A percentile compares a stretch with the other conserved stretches of the same genome.
Evolutionary conservation across 2,797 vertebrate species (phyloP).

Genomic region (Denticeps clupeoides): DNA sequence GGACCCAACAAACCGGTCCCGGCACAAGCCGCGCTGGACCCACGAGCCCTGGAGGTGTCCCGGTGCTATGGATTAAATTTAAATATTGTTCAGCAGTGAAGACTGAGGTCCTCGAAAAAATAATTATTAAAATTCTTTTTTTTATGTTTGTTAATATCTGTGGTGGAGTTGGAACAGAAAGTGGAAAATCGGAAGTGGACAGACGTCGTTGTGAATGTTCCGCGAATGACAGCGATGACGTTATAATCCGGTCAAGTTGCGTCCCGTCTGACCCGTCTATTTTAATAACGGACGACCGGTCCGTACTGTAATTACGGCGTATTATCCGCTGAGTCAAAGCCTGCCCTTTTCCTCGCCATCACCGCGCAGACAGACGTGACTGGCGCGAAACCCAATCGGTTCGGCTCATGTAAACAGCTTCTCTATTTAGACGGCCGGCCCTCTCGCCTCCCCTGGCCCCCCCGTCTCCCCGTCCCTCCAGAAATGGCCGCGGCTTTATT

Average conservation of each 20-base stretch:
- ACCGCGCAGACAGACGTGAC: conserved; percentile 15
- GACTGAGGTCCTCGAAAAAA: too few relatives aligned
- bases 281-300: conserved; percentile 18
- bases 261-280: conserved; percentile 20
- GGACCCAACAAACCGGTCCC: too few relatives aligned
- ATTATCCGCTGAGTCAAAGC: conserved; percentile 29
- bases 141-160: too few relatives aligned
- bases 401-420: conserved; percentile 27
- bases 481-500: conserved; percentile 24
- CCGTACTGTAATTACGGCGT: conserved; percentile 15
- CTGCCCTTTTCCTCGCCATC: conserved; percentile 15
- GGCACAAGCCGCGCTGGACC: too few relatives aligned
- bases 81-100: too few relatives aligned
- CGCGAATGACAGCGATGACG: neutral
- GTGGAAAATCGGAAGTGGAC: too few relatives aligned
- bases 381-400: conserved; percentile 28
- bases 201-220: neutral
- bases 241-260: conserved; percentile 20
- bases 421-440: conserved; percentile 22
- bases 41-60: too few relatives aligned
- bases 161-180: too few relatives aligned
- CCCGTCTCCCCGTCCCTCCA: neutral
- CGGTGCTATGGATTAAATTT: too few relatives aligned
- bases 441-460: neutral
- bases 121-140: too few relatives aligned